Evolutionary conservation across 2,113 vertebrate genomes (phyloP).

Genomic region (Neomonachus schauinslandi): DNA sequence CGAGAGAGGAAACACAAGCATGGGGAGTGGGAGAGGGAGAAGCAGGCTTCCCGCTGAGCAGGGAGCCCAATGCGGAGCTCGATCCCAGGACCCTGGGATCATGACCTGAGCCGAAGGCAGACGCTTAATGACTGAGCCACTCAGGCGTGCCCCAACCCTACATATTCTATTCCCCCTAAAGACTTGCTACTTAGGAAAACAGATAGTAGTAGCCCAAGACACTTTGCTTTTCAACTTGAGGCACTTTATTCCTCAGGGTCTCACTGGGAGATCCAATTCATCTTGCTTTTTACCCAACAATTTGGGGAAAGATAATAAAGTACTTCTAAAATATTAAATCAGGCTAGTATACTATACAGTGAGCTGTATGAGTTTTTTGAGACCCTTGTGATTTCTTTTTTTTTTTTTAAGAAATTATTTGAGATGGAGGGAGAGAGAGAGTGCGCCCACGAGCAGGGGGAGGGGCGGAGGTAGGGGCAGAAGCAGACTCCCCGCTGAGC

Average conservation of each 20-base stretch:
- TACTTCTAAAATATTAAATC: neutral
- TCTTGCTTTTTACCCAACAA: neutral
- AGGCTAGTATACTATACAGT: neutral
- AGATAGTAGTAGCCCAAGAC: accelerated
- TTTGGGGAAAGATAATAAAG: neutral
- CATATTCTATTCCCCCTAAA: neutral
- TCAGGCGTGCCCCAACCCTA: no score
- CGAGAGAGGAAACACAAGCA: no score
- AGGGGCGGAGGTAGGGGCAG: neutral
- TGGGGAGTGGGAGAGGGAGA: no score
- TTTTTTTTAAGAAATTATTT: neutral
- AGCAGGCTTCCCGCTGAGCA: no score
- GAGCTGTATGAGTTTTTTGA: neutral
- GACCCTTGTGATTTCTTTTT: neutral
- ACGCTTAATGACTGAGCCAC: no score
- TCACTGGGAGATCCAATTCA: neutral
- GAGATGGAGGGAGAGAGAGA: neutral
- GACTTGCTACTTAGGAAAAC: neutral
- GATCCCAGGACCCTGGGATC: no score
- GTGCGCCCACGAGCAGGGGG: neutral
- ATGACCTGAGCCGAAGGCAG: no score
- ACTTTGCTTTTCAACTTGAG: neutral
- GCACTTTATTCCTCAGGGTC: no score
- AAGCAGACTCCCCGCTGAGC: neutral
- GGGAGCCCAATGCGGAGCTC: no score